Conservation (phyloP, 2,797 vertebrate genomes). For the Lepus oiostolus region DNA sequence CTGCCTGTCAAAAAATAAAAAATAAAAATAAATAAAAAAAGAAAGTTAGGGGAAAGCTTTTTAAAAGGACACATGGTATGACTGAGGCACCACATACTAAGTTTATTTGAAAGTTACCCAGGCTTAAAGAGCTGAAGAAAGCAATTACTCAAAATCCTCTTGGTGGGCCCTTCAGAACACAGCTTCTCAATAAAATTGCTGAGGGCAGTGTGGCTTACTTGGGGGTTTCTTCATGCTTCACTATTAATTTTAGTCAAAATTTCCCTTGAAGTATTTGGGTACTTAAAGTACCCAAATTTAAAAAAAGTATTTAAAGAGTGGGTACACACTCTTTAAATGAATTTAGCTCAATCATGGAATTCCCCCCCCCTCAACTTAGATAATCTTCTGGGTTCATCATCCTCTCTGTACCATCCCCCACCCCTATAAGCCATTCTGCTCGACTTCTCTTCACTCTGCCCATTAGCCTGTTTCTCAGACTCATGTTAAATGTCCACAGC, state of each 20-base stretch:
- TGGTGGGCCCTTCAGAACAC: not conserved
- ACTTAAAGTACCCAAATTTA: too few species aligned
- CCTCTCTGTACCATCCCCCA: not conserved
- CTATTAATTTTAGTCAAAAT: not conserved
- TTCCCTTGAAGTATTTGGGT: slow-evolving; percentile 16
- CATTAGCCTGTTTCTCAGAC: not conserved
- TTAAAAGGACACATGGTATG: not conserved
- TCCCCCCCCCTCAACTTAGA: not conserved
- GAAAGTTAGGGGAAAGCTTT: slow-evolving; percentile 40
- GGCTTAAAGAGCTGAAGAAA: not conserved
- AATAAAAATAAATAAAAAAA: too few species aligned
- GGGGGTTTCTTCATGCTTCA: slow-evolving; percentile 20
- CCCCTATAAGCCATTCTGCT: not conserved
- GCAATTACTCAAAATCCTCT: not conserved
- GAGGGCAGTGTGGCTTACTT: not conserved
- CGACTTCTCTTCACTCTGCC: not conserved
- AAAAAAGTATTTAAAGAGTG: too few species aligned
- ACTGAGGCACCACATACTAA: not conserved
- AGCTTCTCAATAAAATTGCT: slow-evolving; percentile 21
- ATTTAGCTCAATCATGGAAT: not conserved
- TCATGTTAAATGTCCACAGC: not conserved
- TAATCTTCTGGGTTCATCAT: not conserved
- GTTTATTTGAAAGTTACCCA: slow-evolving; percentile 30
- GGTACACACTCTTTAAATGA: not conserved
- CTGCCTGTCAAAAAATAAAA: too few species aligned